Evolutionary conservation across 2,113 vertebrate species (phyloP).

Genomic region (Hemicordylus capensis): DNA sequence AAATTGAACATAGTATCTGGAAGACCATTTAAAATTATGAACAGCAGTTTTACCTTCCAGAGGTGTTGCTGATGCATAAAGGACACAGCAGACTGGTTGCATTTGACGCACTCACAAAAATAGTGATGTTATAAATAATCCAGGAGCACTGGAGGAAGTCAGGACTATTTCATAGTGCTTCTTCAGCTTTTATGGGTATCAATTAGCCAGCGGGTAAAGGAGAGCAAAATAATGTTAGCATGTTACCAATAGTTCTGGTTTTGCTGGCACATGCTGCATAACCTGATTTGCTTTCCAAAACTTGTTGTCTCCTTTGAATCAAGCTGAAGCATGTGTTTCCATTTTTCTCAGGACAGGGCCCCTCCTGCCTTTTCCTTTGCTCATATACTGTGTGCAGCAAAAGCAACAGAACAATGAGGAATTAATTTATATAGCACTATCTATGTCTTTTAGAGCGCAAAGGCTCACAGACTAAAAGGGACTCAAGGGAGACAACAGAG

Average conservation of each 20-base stretch:
- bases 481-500: too few relatives aligned
- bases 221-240: background rate
- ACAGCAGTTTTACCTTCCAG: background rate
- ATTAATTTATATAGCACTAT: too few relatives aligned
- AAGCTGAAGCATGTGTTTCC: background rate
- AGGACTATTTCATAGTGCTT: background rate
- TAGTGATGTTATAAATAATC: constrained; percentile 29
- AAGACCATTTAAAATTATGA: background rate
- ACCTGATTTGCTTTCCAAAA: constrained; percentile 3
- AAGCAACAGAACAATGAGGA: background rate
- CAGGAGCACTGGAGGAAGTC: background rate
- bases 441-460: too few relatives aligned
- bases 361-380: background rate
- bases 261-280: background rate
- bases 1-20: background rate
- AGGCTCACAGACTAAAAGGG: too few relatives aligned
- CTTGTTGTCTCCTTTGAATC: constrained; percentile 24
- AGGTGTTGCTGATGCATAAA: rapidly evolving
- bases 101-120: constrained; percentile 16
- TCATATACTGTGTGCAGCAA: background rate
- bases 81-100: rapidly evolving
- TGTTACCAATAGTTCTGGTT: background rate
- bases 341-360: background rate
- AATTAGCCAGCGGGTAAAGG: background rate
- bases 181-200: constrained; percentile 22